These are phyloP conservation scores for Papilio glaucus DNA, from an alignment of 1,140 invertebrate species.

Conservation along the genomic window DNA sequence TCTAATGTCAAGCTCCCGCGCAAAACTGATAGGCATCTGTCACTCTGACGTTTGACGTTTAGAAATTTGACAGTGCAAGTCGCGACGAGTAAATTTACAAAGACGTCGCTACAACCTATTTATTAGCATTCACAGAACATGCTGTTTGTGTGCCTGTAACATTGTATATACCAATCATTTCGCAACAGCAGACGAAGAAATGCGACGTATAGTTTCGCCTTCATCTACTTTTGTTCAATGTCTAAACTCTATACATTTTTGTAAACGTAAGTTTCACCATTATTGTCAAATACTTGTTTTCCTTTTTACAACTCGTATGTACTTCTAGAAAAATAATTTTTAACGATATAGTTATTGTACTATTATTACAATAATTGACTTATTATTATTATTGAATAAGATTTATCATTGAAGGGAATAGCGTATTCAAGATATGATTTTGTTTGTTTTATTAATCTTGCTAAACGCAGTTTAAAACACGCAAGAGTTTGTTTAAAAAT, in stretches of 20 bases:
- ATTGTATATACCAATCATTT: constrained; percentile 52
- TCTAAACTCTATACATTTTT: constrained; percentile 54
- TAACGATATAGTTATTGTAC: constrained; percentile 72
- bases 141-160: constrained; percentile 75
- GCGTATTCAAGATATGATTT: constrained; percentile 55
- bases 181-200: constrained; percentile 45
- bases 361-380: constrained; percentile 77
- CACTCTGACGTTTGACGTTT: neutral
- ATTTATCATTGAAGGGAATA: constrained; percentile 69
- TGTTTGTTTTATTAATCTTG: constrained; percentile 50
- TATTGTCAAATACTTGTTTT: constrained; percentile 73
- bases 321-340: constrained; percentile 79
- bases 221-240: constrained; percentile 48
- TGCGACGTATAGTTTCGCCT: constrained; percentile 27
- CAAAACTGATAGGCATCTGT: neutral
- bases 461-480: constrained; percentile 53
- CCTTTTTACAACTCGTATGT: constrained; percentile 73
- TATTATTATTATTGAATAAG: constrained; percentile 72
- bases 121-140: constrained; percentile 72
- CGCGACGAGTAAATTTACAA: constrained; percentile 55
- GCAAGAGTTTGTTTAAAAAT: constrained; percentile 65
- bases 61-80: constrained; percentile 42
- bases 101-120: constrained; percentile 77
- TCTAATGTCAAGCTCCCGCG: constrained; percentile 6
- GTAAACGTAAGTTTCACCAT: constrained; percentile 74